A percentile compares a stretch with the other conserved stretches of the same genome.
Evolutionary conservation across 2,113 vertebrate species (phyloP).

Genomic region (Lanius ludovicianus): DNA sequence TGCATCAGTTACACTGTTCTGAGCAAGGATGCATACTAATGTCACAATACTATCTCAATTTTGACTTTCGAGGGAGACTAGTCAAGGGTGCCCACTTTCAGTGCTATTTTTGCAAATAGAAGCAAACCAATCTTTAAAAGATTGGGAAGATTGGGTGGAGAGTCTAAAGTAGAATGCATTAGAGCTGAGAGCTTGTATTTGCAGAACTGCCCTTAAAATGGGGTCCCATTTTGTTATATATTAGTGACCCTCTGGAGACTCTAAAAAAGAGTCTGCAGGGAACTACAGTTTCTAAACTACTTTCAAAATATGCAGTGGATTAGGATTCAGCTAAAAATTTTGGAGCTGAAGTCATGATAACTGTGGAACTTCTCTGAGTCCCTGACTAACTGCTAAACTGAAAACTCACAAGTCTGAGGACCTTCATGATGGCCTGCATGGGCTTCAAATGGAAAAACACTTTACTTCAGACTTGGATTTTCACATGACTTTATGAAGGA

Average conservation of each 20-base stretch:
- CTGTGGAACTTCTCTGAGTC: neutral
- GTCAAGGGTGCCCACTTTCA: slow-evolving; percentile 9
- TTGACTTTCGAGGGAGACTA: slow-evolving; percentile 2
- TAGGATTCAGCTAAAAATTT: slow-evolving; percentile 11
- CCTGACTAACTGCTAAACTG: neutral
- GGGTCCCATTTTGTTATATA: neutral
- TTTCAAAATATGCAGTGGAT: neutral
- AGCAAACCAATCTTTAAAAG: neutral
- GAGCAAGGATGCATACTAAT: slow-evolving; percentile 5
- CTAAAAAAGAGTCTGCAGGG: neutral
- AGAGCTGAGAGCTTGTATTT: neutral
- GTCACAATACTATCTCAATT: neutral
- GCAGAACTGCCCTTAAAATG: neutral
- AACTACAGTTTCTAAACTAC: neutral
- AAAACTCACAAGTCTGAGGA: neutral
- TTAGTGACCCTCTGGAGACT: neutral
- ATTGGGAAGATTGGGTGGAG: neutral
- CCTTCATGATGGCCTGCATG: neutral
- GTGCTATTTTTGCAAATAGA: neutral
- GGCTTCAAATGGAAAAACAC: neutral
- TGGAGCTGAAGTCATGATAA: neutral
- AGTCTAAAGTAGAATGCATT: neutral
- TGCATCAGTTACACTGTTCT: slow-evolving; percentile 23
- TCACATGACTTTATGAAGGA: neutral
- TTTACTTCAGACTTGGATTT: neutral